A percentile compares a stretch with the other conserved stretches of the same genome.
Evolutionary conservation across 2,797 vertebrate genomes (phyloP).

Genomic region (Myotis pilosus): DNA sequence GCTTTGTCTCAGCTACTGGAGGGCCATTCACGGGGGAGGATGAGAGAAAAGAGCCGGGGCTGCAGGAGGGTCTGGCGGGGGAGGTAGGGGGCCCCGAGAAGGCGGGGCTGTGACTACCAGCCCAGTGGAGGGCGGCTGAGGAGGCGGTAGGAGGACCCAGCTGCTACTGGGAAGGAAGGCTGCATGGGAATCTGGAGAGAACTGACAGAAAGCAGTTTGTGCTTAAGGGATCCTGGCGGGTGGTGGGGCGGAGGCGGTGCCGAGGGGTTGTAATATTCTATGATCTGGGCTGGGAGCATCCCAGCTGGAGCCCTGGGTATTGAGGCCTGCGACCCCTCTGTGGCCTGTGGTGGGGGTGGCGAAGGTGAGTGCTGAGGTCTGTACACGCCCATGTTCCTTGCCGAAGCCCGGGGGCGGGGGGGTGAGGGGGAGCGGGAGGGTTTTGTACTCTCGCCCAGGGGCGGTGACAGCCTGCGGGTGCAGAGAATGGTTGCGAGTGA

Average conservation of each 20-base stretch:
- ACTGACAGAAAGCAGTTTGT: slow-evolving; percentile 93
- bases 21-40: slow-evolving; percentile 86
- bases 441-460: slow-evolving; percentile 71
- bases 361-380: slow-evolving; percentile 94
- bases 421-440: slow-evolving; percentile 24
- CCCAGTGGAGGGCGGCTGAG: slow-evolving; percentile 86
- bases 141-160: slow-evolving; percentile 83
- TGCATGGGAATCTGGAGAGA: slow-evolving; percentile 90
- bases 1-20: slow-evolving; percentile 80
- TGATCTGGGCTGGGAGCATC: slow-evolving; percentile 86
- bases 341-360: slow-evolving; percentile 90
- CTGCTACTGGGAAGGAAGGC: slow-evolving; percentile 83
- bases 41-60: slow-evolving; percentile 86
- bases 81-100: slow-evolving; percentile 92
- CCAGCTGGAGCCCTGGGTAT: slow-evolving; percentile 87
- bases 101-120: slow-evolving; percentile 87
- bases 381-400: slow-evolving; percentile 90
- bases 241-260: slow-evolving; percentile 84
- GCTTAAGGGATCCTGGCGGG: slow-evolving; percentile 93
- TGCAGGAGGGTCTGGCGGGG: slow-evolving; percentile 86
- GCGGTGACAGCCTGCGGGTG: slow-evolving; percentile 88
- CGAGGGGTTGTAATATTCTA: slow-evolving; percentile 87
- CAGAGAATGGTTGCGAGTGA: slow-evolving; percentile 91
- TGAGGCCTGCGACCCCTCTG: slow-evolving; percentile 88
- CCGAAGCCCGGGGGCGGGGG: slow-evolving; percentile 84